Evolutionary conservation across 2,888 invertebrate genomes (phyloP), one percentile per base, ranked within the genome.

Genomic region (Ctenicera cuprea): DNA sequence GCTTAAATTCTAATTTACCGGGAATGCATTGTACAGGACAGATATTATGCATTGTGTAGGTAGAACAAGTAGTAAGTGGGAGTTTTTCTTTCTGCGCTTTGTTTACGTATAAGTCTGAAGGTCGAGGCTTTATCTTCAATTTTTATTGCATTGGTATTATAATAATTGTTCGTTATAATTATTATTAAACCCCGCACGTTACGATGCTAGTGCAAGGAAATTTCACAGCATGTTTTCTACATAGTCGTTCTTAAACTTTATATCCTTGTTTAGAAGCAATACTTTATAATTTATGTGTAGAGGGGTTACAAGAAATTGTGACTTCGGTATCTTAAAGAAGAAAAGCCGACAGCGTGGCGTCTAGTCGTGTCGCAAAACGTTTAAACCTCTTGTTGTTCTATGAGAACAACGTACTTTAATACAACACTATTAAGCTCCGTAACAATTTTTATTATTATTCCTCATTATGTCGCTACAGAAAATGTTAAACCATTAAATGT

Each of bases 231-330:
- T 54, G 30, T 54, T 54, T 59, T 59, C 37, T 38, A 59, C 38
- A 37, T 37, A 59, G 59, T 38, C 20, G 37, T 59, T 57, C 37
- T 38, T 16, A 12, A 59, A 37, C 37, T 59, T 59, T 59, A 59
- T 59, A 37, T 59, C 59, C 59, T 18, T 33, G 59, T 59, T 59
- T 59, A 59, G 16, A 59, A 59, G 59, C 54, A 37, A 59, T 59
- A 38, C 26, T 37, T 59, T 59, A 37, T 59, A 59, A 37, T 59
- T 59, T 37, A 37, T 59, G 37, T 37, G 59, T 37, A 54, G 59
- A 37, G 59, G 14, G 33, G 33, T 37, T 59, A 54, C 33, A 37
- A 59, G 59, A 37, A 59, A 37, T 59, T 37, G 59, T 37, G 33
- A 30, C 54, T 54, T 54, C 54, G 54, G 54, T 30, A 54, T 54